Evolutionary conservation across 2,797 vertebrate genomes (phyloP).

Genomic region (Novumbra hubbsi): DNA sequence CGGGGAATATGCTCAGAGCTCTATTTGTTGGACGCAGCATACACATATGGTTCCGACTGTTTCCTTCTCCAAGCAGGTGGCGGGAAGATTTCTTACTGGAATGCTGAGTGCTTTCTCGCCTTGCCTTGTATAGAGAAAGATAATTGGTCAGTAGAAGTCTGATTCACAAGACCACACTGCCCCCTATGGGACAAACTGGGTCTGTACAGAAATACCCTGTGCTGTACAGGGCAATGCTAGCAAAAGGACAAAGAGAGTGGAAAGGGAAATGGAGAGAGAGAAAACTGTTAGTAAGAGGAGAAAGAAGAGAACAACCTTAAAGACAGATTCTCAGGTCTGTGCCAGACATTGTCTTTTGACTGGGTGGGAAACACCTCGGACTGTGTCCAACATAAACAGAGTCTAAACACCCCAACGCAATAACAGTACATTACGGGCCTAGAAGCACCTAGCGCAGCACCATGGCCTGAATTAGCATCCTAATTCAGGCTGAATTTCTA

Average conservation of each 20-base stretch:
- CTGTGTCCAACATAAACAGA: conserved; percentile 27
- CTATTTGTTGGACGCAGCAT: conserved; percentile 8
- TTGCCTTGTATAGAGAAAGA: not conserved
- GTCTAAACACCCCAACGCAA: conserved; percentile 18
- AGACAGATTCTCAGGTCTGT: not conserved
- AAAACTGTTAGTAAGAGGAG: not conserved
- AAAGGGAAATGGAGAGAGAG: not conserved
- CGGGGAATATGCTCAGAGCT: conserved; percentile 8
- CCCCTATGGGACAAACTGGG: conserved; percentile 55
- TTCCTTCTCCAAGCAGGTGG: conserved; percentile 40
- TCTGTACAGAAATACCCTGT: conserved; percentile 32
- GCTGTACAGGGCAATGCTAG: not conserved
- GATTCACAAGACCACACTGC: conserved; percentile 65
- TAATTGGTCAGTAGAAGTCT: too few species aligned
- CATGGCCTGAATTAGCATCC: not conserved
- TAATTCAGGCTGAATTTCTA: not conserved
- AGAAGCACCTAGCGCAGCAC: not conserved
- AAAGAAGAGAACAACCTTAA: not conserved
- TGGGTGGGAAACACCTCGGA: conserved; percentile 9
- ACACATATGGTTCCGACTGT: conserved; percentile 25
- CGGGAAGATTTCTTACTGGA: conserved; percentile 24
- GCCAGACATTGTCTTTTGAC: conserved; percentile 10
- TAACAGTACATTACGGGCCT: not conserved
- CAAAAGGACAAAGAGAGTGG: not conserved
- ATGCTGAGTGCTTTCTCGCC: conserved; percentile 15